phyloP scores from a whole-genome alignment of 2,797 vertebrate genomes.

The Poeciliopsis turneri region DNA sequence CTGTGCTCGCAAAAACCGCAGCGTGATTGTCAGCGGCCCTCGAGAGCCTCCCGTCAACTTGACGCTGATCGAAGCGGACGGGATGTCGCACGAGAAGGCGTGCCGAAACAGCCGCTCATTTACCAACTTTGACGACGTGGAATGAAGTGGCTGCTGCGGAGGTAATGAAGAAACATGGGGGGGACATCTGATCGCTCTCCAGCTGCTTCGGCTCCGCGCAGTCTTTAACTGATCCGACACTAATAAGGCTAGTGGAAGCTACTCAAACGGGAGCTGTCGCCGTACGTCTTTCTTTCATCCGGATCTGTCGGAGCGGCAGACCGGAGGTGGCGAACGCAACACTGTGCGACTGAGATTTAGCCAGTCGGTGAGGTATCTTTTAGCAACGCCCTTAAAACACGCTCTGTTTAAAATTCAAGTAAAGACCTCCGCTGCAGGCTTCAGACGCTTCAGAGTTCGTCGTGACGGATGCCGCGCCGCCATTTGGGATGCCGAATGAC shows the following conservation, averaged over 20 bases:
- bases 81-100: conserved; percentile 56
- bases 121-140: conserved; percentile 56
- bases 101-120: conserved; percentile 69
- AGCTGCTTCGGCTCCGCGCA: conserved; percentile 43
- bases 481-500: conserved; percentile 88
- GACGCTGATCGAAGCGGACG: conserved; percentile 69
- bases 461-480: conserved; percentile 76
- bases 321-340: conserved; percentile 9
- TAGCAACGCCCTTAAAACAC: conserved; percentile 4
- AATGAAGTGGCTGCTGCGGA: conserved; percentile 54
- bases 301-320: conserved; percentile 17
- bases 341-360: conserved; percentile 6
- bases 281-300: conserved; percentile 40
- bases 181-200: conserved; percentile 49
- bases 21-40: conserved; percentile 56
- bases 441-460: conserved; percentile 84
- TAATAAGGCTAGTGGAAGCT: conserved; percentile 47
- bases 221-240: conserved; percentile 50
- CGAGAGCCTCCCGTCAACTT: conserved; percentile 38
- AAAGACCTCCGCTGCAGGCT: conserved; percentile 16
- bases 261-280: conserved; percentile 28
- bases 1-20: conserved; percentile 30
- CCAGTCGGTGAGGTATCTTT: conserved; percentile 21
- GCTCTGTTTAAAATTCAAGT: conserved; percentile 12
- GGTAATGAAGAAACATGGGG: conserved; percentile 69